Percentiles rank a stretch among this genome's conserved stretches.
These are phyloP conservation scores for Apoderus coryli DNA, from an alignment of 2,888 invertebrate species.

Conservation along the genomic window DNA sequence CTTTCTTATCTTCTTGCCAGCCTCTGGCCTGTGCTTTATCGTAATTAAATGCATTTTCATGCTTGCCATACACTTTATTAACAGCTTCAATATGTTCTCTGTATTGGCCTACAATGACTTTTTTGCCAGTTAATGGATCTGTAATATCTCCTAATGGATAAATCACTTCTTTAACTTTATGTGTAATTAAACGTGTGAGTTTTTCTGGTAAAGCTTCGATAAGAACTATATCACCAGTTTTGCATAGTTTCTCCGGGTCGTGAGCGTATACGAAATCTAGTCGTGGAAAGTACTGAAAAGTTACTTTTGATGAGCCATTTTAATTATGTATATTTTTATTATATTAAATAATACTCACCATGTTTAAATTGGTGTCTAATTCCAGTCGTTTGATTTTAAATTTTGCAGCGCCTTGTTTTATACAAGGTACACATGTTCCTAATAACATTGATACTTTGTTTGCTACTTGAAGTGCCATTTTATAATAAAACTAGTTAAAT, in stretches of 20 bases:
- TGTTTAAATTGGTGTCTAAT: conserved; percentile 58
- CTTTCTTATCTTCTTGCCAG: conserved; percentile 67
- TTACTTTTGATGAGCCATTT: too few relatives aligned
- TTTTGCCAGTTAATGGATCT: conserved; percentile 75
- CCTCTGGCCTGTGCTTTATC: conserved; percentile 65
- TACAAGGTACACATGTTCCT: conserved; percentile 66
- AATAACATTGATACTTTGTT: conserved; percentile 43
- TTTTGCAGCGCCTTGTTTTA: conserved; percentile 65
- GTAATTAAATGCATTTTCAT: conserved; percentile 55
- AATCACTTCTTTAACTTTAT: conserved; percentile 63
- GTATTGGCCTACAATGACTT: conserved; percentile 55
- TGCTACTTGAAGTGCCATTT: conserved; percentile 31
- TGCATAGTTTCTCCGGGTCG: conserved; percentile 63
- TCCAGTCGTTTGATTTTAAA: conserved; percentile 61
- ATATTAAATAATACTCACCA: conserved; percentile 43
- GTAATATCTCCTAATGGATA: conserved; percentile 71
- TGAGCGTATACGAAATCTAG: conserved; percentile 59
- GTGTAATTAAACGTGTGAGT: conserved; percentile 62
- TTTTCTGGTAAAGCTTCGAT: conserved; percentile 59
- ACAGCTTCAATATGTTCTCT: conserved; percentile 59
- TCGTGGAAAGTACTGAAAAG: conserved; percentile 64
- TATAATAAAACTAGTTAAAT: too few relatives aligned
- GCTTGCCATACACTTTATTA: conserved; percentile 54
- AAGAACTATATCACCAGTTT: conserved; percentile 70
- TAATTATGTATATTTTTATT: too few relatives aligned